A percentile compares a stretch with the other conserved stretches of the same genome.
Conservation (phyloP, 92 coral and sea anemone genomes). For the Umimayanthus chanpuru region DNA sequence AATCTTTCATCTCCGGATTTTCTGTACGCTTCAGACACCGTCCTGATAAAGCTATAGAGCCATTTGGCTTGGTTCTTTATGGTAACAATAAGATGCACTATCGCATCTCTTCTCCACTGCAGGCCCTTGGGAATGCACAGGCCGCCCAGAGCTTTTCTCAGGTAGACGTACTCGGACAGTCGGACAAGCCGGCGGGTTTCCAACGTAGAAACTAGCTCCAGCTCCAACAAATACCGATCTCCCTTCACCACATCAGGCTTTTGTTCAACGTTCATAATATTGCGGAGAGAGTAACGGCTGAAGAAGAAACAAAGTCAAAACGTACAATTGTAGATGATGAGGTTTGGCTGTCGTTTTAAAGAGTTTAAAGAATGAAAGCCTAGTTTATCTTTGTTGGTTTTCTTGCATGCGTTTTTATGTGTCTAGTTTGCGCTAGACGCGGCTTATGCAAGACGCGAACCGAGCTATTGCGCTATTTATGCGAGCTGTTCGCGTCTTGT, state of each 20-base stretch:
- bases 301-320: not conserved
- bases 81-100: slow-evolving; percentile 40
- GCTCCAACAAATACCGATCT: slow-evolving; percentile 53
- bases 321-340: no score
- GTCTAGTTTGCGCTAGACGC: no score
- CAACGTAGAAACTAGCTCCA: slow-evolving; percentile 21
- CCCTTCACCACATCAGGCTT: slow-evolving; percentile 50
- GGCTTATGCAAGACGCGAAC: no score
- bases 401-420: no score
- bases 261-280: slow-evolving; percentile 46
- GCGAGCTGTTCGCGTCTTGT: no score
- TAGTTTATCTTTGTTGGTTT: no score
- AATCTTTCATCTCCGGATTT: slow-evolving; percentile 46
- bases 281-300: slow-evolving; percentile 29
- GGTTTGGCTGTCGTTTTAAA: no score
- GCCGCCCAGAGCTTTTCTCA: slow-evolving; percentile 3
- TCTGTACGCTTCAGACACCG: slow-evolving; percentile 33
- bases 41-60: slow-evolving; percentile 46
- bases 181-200: slow-evolving; percentile 17
- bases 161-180: slow-evolving; percentile 44
- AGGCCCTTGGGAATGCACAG: slow-evolving; percentile 50
- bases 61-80: slow-evolving; percentile 53
- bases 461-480: no score
- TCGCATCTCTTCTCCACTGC: slow-evolving; percentile 34
- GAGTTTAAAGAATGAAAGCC: no score